phyloP scores from a whole-genome alignment of 2,797 vertebrate genomes.

The Enteromius thamalakanensis region DNA sequence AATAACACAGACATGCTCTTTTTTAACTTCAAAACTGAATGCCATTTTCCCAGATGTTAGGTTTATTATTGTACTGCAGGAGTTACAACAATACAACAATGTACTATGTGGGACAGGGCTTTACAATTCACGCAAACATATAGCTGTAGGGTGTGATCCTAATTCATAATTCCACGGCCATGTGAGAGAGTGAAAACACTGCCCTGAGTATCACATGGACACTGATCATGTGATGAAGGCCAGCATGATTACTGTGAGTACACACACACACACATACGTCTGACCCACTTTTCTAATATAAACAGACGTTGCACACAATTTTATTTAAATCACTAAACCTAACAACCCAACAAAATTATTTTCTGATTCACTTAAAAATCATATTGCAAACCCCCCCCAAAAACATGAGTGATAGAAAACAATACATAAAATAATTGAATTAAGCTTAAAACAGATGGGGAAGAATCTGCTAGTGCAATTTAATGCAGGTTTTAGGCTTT shows the following conservation, averaged over 20 bases:
- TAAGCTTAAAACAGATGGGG: background rate
- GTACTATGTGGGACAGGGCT: background rate
- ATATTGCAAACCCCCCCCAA: background rate
- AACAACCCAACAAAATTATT: background rate
- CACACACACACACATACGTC: background rate
- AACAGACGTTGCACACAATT: background rate
- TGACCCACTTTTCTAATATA: slow-evolving; percentile 17
- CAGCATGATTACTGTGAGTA: slow-evolving; percentile 22
- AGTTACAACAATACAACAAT: background rate
- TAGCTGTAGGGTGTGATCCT: slow-evolving; percentile 43
- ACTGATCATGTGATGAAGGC: slow-evolving; percentile 44
- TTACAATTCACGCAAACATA: slow-evolving; percentile 19
- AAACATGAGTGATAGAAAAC: background rate
- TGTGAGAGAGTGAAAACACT: slow-evolving; percentile 43
- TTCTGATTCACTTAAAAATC: slow-evolving; percentile 1
- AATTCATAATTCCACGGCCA: slow-evolving; percentile 52
- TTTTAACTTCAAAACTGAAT: background rate
- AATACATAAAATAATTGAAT: background rate
- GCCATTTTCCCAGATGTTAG: background rate
- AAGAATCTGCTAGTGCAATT: background rate
- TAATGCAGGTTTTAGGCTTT: background rate
- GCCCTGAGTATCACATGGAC: slow-evolving; percentile 42
- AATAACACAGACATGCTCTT: background rate
- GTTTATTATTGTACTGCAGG: slow-evolving; percentile 14
- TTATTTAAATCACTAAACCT: background rate